phyloP scores from a whole-genome alignment of 2,888 invertebrate species.

The Yponomeuta malinellus region DNA sequence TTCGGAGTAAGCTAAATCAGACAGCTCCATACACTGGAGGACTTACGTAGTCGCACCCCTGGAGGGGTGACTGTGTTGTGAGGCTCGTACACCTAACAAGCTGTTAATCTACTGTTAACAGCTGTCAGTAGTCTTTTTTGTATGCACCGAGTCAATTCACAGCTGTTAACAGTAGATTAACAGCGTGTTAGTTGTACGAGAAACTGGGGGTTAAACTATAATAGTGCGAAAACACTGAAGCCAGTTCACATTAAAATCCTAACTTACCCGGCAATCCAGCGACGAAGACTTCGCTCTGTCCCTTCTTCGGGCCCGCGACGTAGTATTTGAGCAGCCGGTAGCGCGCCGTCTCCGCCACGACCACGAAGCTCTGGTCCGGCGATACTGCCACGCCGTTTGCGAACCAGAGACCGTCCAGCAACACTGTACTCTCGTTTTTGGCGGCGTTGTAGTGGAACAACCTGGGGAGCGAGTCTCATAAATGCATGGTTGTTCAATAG shows the following conservation, averaged over 20 bases:
- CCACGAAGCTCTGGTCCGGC: slow-evolving; percentile 85
- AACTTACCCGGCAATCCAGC: slow-evolving; percentile 83
- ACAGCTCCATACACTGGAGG: too few species aligned
- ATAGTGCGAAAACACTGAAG: too few species aligned
- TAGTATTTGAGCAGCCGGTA: slow-evolving; percentile 85
- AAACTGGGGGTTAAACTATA: too few species aligned
- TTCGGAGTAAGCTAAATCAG: too few species aligned
- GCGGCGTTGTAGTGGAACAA: slow-evolving; percentile 87
- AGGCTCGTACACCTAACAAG: too few species aligned
- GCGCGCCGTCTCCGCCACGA: slow-evolving; percentile 83
- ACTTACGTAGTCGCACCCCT: too few species aligned
- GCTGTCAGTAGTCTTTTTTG: too few species aligned
- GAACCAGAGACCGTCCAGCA: slow-evolving; percentile 86
- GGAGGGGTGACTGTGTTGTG: too few species aligned
- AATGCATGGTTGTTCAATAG: neutral
- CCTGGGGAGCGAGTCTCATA: slow-evolving; percentile 62
- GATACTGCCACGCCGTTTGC: slow-evolving; percentile 92
- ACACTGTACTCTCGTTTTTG: slow-evolving; percentile 83
- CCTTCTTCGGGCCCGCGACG: slow-evolving; percentile 87
- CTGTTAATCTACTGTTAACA: too few species aligned
- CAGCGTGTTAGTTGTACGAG: too few species aligned
- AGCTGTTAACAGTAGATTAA: too few species aligned
- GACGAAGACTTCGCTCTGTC: slow-evolving; percentile 85
- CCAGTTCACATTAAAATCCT: neutral
- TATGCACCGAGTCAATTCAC: too few species aligned